Evolutionary conservation across 2,113 vertebrate species (phyloP), one percentile per base, ranked within the genome.

Genomic region (Serinus canaria): DNA sequence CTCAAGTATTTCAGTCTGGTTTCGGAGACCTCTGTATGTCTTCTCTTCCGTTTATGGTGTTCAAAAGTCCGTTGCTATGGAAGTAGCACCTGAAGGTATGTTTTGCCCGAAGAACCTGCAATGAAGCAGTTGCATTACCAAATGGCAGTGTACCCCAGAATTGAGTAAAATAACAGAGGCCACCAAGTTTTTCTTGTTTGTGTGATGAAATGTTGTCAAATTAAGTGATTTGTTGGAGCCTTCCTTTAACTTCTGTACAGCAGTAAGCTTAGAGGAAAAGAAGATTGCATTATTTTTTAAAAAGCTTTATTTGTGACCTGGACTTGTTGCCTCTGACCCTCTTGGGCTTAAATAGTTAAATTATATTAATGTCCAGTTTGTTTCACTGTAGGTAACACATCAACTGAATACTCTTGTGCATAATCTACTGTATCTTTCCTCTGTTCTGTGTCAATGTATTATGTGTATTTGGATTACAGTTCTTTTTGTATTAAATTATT

Each of bases 401-500:
- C 94, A 93, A 13, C 85, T 90, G 87, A 94, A 95, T 97, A 96
- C 73, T 95, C 92, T 95, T 95, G 95, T 97, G 95, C 95, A 96
- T 96, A 97, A 96, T 94, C 93, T 97, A 96, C 96, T 97, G 96
- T 96, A 95, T 96, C 90, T 95, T 96, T 97, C 91, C 95, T 97
- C 94, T 92, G 96, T 97, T 97, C 92, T 94, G 92, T 98, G 92
- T 97, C 93, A 96, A 46, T 95, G 92, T 97, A 90, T 94, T 96
- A 76, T 92, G 92, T 96, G 92, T 92, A 82, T 96, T 95, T 97
- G 94, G 89, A 96, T 94, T 97, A 96, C 77, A 49, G 62, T 86
- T 96, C 81, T 92, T 96, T 97, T 97, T 97, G 87, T 95, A 97
- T 97, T 98, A 98, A 98, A 95, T 98, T 98, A 98, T 98, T 98